These are phyloP conservation scores for Melieria omissa DNA, from an alignment of 2,888 invertebrate species.

Conservation along the genomic window DNA sequence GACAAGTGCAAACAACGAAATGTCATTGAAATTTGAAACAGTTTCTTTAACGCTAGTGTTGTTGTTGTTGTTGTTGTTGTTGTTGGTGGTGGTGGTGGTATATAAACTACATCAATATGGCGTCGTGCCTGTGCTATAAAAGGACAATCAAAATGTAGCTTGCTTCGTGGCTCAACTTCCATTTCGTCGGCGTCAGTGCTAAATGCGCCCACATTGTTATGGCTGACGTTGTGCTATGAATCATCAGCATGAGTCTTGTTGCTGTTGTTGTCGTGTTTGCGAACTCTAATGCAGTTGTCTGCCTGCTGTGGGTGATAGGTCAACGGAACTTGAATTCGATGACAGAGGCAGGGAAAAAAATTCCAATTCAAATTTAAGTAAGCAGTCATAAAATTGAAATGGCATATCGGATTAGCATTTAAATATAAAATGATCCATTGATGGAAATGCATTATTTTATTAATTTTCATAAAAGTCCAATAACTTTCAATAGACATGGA, in stretches of 20 bases:
- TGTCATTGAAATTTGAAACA: conserved; percentile 29
- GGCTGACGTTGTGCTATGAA: conserved; percentile 18
- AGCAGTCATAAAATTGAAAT: no score
- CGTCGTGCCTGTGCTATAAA: background rate
- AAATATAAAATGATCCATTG: no score
- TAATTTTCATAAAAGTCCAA: no score
- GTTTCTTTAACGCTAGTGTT: conserved; percentile 1
- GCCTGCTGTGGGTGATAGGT: conserved; percentile 30
- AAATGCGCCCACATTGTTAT: conserved; percentile 7
- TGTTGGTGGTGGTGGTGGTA: background rate
- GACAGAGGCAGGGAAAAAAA: no score
- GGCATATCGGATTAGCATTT: no score
- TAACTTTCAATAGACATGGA: no score
- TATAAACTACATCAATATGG: conserved; percentile 24
- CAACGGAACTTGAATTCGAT: conserved; percentile 23
- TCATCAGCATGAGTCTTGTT: conserved; percentile 19
- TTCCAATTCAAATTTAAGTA: no score
- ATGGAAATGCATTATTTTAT: no score
- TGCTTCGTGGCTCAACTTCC: no score
- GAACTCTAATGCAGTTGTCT: background rate
- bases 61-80: background rate
- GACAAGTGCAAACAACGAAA: conserved; percentile 26
- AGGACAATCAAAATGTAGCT: no score
- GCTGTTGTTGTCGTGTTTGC: background rate
- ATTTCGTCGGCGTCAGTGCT: no score